Evolutionary conservation across 2,113 vertebrate genomes (phyloP).

Genomic region (Sinocyclocheilus anophthalmus): DNA sequence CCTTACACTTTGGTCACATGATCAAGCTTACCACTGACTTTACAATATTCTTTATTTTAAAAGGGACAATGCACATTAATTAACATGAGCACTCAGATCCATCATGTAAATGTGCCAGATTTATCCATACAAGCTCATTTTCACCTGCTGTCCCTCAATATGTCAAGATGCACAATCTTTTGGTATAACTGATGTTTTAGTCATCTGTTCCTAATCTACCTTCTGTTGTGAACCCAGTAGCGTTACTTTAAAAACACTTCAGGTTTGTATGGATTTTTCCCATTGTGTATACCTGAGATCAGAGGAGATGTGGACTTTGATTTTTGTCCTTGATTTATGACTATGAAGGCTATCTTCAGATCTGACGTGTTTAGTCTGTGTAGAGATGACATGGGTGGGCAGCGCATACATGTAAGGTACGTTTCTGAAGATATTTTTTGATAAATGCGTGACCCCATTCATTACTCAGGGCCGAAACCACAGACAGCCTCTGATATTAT

Average conservation of each 20-base stretch:
- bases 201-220: neutral
- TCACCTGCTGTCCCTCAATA: too few species aligned
- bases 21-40: neutral
- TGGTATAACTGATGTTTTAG: neutral
- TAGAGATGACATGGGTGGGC: neutral
- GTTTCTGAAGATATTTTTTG: neutral
- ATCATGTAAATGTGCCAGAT: too few species aligned
- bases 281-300: neutral
- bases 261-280: neutral
- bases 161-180: neutral
- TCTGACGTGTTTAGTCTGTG: neutral
- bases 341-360: neutral
- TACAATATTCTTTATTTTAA: too few species aligned
- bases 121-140: too few species aligned
- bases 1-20: neutral
- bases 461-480: neutral
- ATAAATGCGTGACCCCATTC: neutral
- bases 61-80: too few species aligned
- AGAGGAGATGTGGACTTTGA: neutral
- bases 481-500: neutral
- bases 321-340: neutral
- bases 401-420: neutral
- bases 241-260: neutral
- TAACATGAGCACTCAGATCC: too few species aligned
- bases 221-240: too few species aligned